Base-by-base conservation (phyloP, 2,888 invertebrate species). In the Platypus cylindrus region DNA sequence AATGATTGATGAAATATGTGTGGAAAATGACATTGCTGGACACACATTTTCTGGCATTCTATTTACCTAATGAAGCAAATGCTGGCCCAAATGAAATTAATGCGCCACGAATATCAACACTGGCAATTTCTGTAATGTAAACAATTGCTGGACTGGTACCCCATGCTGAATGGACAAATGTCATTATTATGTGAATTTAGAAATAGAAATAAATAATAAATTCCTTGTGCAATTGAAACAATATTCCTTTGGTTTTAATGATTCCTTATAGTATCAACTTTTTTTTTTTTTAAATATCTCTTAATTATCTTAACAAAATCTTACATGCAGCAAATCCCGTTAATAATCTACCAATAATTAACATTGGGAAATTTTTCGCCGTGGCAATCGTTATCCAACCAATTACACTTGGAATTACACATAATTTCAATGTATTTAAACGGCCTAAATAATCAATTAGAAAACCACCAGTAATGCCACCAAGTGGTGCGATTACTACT, bases 101-200 rank as follows among this genome's bases (percentile, higher is more conserved):
- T 7, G 72, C 68, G n/a, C 73, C 73, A 38, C 73, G 53, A 39
- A 72, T 57, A 48, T 73, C 71, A 2, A 71, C 69, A 27, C 70
- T 56, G 1, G 71, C 70, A 2, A 73, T 68, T 56, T 73, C 73
- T 5, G 73, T 73, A 35, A 73, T 70, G 53, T 73, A 73, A 15
- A 73, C 72, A 26, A 71, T 68, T 2, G 71, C 72, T 9, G 73
- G 72, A 44, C 71, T 70, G 2, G 70, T 67, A 9, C 70, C 70
- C 53, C 71, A 58, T 2, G 71, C 71, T 57, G 41, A 34, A 56
- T n/a, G n/a, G n/a, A n/a, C n/a, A n/a, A n/a, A n/a, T n/a, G n/a
- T n/a, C n/a, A n/a, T n/a, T n/a, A 36, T 9, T 17, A 20, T 17
- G 17, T 16, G 7, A 24, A 17, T 17, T 7, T 28, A 18, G n/a